Conservation (phyloP, 2,888 invertebrate species). For the Hyalella azteca region DNA sequence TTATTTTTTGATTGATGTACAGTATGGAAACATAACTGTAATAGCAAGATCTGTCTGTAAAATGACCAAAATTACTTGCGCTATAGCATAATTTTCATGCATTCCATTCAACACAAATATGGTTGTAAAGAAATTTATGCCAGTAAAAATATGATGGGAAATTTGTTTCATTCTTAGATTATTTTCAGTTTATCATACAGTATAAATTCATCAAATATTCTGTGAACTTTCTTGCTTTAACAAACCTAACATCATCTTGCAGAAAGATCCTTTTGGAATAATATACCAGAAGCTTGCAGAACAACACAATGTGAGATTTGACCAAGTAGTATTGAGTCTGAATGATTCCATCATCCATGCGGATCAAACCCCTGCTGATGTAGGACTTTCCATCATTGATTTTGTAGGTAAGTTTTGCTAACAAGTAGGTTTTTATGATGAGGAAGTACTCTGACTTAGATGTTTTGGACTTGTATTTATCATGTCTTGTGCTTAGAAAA, state of each 20-base stretch:
- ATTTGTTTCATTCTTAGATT: not conserved
- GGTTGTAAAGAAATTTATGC: not conserved
- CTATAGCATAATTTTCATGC: not conserved
- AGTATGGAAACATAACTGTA: no score
- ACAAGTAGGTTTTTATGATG: not conserved
- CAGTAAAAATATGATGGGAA: not conserved
- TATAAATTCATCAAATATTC: not conserved
- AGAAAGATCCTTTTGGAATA: constrained; percentile 24
- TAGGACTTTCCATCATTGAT: constrained; percentile 16
- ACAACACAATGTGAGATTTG: constrained; percentile 13
- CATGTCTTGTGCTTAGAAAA: no score
- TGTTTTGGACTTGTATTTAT: not conserved
- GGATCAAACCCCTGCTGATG: not conserved
- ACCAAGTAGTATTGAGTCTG: constrained; percentile 18
- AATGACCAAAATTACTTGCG: no score
- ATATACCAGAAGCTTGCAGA: constrained; percentile 17
- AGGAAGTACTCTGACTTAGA: not conserved
- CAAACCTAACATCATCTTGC: not conserved
- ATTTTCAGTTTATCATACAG: not conserved
- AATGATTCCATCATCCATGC: constrained; percentile 5
- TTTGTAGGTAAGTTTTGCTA: constrained; percentile 14
- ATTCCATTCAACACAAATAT: not conserved
- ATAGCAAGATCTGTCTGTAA: no score
- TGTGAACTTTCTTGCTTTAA: not conserved
- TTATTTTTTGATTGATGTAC: no score